phyloP scores from a whole-genome alignment of 2,888 invertebrate genomes.

The Lacanobia oleracea region DNA sequence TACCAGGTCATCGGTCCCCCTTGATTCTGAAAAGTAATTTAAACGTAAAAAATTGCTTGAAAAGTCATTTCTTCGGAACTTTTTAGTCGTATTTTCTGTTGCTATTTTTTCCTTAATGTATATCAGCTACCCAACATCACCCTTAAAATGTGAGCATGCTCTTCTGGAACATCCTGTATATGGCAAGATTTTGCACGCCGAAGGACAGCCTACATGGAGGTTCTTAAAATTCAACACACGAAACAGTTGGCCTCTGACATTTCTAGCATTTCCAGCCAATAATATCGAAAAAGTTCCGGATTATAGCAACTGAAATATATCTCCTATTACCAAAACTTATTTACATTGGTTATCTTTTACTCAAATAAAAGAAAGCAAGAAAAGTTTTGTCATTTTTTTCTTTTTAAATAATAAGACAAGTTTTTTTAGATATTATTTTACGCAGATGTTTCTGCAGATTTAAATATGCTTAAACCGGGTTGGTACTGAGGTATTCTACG shows the following conservation, averaged over 20 bases:
- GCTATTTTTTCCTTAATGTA: too few species aligned
- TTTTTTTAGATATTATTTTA: background rate
- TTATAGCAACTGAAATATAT: conserved; percentile 16
- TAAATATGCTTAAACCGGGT: conserved; percentile 8
- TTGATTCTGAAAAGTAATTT: too few species aligned
- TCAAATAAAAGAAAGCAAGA: conserved; percentile 18
- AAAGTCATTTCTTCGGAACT: too few species aligned
- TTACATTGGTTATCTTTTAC: conserved; percentile 30
- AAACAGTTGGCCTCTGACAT: conserved; percentile 29
- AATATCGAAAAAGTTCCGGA: conserved; percentile 34
- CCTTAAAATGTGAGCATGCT: too few species aligned
- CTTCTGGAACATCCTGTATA: too few species aligned
- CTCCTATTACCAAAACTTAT: conserved; percentile 17
- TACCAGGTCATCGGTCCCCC: too few species aligned
- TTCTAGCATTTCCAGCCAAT: conserved; percentile 33
- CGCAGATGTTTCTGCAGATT: conserved; percentile 4
- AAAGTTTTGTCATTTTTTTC: conserved; percentile 9
- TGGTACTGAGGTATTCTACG: background rate
- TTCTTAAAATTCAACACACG: conserved; percentile 50
- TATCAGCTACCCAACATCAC: too few species aligned
- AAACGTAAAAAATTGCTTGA: too few species aligned
- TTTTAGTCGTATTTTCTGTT: too few species aligned
- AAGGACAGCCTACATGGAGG: conserved; percentile 16
- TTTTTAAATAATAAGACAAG: conserved; percentile 1
- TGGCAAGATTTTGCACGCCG: conserved; percentile 20